Conservation (phyloP, 2,113 vertebrate species). For the Cochlearius cochlearius region DNA sequence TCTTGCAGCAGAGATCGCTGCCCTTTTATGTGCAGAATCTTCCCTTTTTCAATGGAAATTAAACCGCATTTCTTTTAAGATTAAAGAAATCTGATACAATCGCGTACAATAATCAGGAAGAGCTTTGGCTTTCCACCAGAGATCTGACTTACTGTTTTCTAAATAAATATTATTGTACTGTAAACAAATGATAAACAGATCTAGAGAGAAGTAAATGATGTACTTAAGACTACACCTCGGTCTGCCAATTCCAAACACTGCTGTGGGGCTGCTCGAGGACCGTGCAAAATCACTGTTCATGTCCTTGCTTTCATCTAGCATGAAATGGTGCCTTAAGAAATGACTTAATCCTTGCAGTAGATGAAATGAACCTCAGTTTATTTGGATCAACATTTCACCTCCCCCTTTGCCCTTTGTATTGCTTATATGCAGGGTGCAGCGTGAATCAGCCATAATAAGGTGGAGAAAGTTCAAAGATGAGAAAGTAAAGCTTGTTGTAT, state of each 20-base stretch:
- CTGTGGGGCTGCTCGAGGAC: not conserved
- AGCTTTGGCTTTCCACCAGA: not conserved
- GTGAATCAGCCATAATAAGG: not conserved
- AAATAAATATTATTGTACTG: not conserved
- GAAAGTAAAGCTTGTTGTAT: not conserved
- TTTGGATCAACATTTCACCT: not conserved
- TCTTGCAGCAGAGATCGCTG: not conserved
- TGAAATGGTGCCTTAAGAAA: not conserved
- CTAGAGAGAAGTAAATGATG: not conserved
- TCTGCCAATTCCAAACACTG: not conserved
- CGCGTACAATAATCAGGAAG: rapidly evolving
- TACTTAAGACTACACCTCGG: not conserved
- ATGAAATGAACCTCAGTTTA: too few species aligned
- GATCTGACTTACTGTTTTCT: not conserved
- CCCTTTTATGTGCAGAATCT: not conserved
- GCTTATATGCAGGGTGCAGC: not conserved
- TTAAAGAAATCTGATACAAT: not conserved
- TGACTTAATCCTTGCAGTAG: not conserved
- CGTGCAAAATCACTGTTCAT: not conserved
- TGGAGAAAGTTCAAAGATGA: not conserved
- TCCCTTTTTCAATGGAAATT: not conserved
- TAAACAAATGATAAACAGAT: not conserved
- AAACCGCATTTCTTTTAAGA: not conserved
- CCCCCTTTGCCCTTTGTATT: not conserved
- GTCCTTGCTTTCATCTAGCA: not conserved